A percentile compares a stretch with the other conserved stretches of the same genome.
These are phyloP conservation scores for Tachuris rubrigastra DNA, from an alignment of 2,113 vertebrate species.

Conservation along the genomic window DNA sequence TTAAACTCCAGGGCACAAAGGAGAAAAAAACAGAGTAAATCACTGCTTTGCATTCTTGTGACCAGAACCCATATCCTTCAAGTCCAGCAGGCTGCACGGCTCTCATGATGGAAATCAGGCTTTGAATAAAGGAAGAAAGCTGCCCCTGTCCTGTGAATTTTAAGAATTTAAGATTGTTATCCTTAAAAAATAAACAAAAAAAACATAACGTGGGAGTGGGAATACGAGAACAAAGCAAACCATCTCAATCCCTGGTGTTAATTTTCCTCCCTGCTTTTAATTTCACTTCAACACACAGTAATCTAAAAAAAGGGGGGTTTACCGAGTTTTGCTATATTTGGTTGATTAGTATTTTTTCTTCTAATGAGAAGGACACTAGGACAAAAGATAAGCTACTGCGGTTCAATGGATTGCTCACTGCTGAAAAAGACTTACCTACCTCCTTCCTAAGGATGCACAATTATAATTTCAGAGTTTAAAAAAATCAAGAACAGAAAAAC, in stretches of 20 bases:
- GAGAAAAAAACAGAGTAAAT: not conserved
- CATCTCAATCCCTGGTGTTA: not conserved
- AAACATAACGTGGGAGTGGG: not conserved
- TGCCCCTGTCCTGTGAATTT: not conserved
- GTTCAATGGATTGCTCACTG: not conserved
- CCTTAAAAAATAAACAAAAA: not conserved
- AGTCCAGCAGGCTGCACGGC: not conserved
- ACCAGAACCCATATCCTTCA: not conserved
- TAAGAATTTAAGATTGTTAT: not conserved
- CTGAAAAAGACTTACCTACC: not conserved
- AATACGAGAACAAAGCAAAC: not conserved
- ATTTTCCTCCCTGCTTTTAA: not conserved
- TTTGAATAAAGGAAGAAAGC: not conserved
- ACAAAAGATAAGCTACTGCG: not conserved
- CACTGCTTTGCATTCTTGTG: not conserved
- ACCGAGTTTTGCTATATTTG: not conserved
- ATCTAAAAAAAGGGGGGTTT: not conserved
- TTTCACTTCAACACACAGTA: not conserved
- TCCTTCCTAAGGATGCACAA: not conserved
- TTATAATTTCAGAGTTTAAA: not conserved
- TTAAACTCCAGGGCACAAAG: conserved; percentile 43
- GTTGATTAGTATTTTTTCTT: not conserved
- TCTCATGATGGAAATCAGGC: rapidly evolving
- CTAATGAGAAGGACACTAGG: not conserved
- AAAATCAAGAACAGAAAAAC: not conserved